These are phyloP conservation scores for Loris lydekkerianus DNA, from an alignment of 2,797 vertebrate genomes.

Conservation along the genomic window DNA sequence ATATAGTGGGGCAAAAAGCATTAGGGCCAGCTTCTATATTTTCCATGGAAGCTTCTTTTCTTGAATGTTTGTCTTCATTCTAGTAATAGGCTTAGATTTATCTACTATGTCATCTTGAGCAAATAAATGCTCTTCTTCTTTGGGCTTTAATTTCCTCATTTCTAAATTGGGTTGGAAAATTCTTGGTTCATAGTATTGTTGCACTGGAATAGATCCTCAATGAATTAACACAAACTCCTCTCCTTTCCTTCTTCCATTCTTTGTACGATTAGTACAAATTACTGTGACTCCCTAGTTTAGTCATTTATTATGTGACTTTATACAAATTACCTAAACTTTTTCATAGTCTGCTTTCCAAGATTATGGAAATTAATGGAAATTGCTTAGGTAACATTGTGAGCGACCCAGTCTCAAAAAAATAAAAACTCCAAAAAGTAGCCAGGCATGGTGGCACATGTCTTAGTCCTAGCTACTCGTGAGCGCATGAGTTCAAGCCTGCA, in stretches of 20 bases:
- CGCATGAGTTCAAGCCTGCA: neutral
- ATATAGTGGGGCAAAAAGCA: neutral
- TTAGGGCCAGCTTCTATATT: neutral
- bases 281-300: neutral
- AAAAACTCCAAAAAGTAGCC: neutral
- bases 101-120: neutral
- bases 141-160: slow-evolving; percentile 1
- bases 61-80: neutral
- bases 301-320: neutral
- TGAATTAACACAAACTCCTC: neutral
- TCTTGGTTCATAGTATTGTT: neutral
- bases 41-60: neutral
- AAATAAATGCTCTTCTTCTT: neutral
- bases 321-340: slow-evolving; percentile 1
- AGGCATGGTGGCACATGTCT: neutral
- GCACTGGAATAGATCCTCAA: slow-evolving; percentile 10
- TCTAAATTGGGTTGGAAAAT: neutral
- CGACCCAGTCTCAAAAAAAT: neutral
- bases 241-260: neutral
- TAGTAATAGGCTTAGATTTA: neutral
- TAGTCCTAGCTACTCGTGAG: neutral
- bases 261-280: neutral
- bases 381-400: neutral
- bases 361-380: slow-evolving; percentile 17
- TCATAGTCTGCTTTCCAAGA: slow-evolving; percentile 15